These are phyloP conservation scores for Propithecus coquereli DNA, from an alignment of 2,113 vertebrate species.

Conservation along the genomic window DNA sequence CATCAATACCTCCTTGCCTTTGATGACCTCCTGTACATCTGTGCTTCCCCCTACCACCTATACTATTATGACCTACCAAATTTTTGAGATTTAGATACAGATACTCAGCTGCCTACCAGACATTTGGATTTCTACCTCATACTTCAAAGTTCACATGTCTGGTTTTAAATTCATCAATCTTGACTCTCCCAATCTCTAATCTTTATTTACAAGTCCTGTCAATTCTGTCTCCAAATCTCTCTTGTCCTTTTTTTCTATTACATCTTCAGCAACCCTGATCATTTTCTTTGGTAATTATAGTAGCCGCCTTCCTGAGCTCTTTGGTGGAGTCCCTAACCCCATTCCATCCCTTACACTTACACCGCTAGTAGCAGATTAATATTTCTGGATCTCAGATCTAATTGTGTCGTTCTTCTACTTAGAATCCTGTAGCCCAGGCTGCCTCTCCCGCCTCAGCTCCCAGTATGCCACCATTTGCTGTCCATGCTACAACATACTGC, in stretches of 20 bases:
- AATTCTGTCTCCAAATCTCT: background rate
- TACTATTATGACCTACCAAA: background rate
- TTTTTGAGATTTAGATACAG: background rate
- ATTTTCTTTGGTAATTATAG: conserved; percentile 2
- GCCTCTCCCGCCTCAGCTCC: background rate
- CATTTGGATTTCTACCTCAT: background rate
- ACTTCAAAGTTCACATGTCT: background rate
- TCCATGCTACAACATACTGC: background rate
- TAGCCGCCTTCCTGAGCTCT: background rate
- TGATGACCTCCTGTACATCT: background rate
- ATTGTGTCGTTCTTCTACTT: background rate
- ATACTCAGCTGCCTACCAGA: background rate
- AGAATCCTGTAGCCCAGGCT: background rate
- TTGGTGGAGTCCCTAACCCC: background rate
- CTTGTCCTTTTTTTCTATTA: background rate
- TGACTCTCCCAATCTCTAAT: background rate
- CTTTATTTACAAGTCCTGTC: background rate
- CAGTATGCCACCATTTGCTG: background rate
- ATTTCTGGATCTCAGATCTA: background rate
- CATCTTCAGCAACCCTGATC: background rate
- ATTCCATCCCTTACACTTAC: background rate
- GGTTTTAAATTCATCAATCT: background rate
- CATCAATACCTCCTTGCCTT: background rate
- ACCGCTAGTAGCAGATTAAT: background rate
- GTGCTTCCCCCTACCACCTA: background rate